Conservation (phyloP, 35 echinoderm and acorn worm species). For the Antedon bifida region DNA sequence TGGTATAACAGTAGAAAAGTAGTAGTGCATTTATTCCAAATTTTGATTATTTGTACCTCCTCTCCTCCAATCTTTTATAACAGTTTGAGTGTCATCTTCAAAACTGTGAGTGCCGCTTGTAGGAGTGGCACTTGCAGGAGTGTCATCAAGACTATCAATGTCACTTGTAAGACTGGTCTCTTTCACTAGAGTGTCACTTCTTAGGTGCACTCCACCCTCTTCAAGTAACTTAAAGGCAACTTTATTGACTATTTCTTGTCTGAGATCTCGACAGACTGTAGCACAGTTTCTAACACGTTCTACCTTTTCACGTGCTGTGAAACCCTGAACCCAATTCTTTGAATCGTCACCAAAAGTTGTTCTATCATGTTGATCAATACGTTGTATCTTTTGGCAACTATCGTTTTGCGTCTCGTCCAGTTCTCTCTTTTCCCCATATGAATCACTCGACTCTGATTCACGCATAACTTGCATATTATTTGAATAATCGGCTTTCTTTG, state of each 20-base stretch:
- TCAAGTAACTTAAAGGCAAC: slow-evolving; percentile 32
- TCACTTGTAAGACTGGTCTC: too few species aligned
- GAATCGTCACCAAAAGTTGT: neutral
- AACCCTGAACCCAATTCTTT: slow-evolving; percentile 23
- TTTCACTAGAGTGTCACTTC: neutral
- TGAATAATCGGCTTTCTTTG: neutral
- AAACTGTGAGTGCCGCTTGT: too few species aligned
- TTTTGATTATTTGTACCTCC: too few species aligned
- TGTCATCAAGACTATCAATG: too few species aligned
- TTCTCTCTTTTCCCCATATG: neutral
- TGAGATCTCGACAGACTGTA: slow-evolving; percentile 23
- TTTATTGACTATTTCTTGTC: slow-evolving; percentile 33
- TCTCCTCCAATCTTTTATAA: slow-evolving; percentile 26
- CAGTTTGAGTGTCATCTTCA: neutral
- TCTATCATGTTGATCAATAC: neutral
- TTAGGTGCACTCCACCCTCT: slow-evolving; percentile 2
- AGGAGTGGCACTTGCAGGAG: too few species aligned
- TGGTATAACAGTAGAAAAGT: too few species aligned
- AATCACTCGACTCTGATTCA: neutral
- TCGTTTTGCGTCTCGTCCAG: neutral
- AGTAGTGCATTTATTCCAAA: too few species aligned
- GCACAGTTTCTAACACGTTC: slow-evolving; percentile 75
- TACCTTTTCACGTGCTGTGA: slow-evolving; percentile 42
- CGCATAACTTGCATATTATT: neutral
- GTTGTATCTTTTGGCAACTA: neutral